Evolutionary conservation across 64 coral and sea anemone genomes (phyloP).

Genomic region (Trachythela sp.): DNA sequence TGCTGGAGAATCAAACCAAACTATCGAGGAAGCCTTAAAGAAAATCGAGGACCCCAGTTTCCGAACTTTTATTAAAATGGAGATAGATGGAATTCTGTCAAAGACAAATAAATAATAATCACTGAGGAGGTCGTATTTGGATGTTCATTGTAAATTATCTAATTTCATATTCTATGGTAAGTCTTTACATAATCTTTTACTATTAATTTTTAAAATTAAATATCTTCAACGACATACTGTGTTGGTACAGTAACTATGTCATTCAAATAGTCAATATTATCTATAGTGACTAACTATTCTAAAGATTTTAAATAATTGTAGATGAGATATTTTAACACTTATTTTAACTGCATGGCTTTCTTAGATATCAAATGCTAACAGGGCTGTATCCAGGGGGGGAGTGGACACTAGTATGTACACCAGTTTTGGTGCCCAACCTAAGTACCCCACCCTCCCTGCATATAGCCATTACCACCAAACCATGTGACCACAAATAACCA

Average conservation of each 20-base stretch:
- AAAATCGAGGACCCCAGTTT: constrained; percentile 81
- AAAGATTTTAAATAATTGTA: too few relatives aligned
- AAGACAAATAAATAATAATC: neutral
- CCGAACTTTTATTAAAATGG: constrained; percentile 80
- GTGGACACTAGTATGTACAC: too few relatives aligned
- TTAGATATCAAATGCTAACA: too few relatives aligned
- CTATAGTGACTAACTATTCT: too few relatives aligned
- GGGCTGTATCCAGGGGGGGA: too few relatives aligned
- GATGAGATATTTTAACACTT: too few relatives aligned
- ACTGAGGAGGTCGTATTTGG: neutral
- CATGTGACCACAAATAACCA: too few relatives aligned
- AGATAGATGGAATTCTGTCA: constrained; percentile 37
- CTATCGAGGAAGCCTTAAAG: constrained; percentile 59
- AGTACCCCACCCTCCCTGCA: too few relatives aligned
- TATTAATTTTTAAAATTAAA: neutral
- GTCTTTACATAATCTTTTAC: neutral
- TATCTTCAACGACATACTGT: neutral
- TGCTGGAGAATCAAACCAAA: constrained; percentile 44
- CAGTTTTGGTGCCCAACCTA: too few relatives aligned
- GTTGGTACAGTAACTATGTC: neutral
- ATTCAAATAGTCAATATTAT: too few relatives aligned
- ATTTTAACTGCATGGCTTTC: too few relatives aligned
- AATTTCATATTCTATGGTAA: neutral
- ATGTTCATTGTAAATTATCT: neutral
- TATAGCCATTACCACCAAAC: too few relatives aligned